Conservation (phyloP, 2,797 vertebrate species). For the Acestrorhynchus altus region DNA sequence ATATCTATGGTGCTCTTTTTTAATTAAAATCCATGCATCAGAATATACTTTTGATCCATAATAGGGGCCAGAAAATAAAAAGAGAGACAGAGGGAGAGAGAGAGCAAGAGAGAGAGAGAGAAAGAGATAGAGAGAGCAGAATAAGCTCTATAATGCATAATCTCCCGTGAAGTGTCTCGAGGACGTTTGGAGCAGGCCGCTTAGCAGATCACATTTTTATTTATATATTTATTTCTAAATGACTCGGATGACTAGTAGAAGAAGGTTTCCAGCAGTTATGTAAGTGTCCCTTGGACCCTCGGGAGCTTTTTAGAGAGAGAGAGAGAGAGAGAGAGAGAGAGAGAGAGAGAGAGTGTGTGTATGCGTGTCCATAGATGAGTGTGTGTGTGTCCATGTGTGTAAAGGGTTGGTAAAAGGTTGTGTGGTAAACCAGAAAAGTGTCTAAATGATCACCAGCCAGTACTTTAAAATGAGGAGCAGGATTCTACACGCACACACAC, state of each 20-base stretch:
- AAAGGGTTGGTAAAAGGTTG: background rate
- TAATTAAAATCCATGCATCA: slow-evolving; percentile 89
- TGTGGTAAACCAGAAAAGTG: slow-evolving; percentile 38
- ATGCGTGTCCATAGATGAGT: background rate
- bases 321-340: no score
- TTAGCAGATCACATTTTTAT: slow-evolving; percentile 34
- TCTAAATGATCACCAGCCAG: background rate
- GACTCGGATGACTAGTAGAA: slow-evolving; percentile 57
- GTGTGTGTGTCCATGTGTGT: slow-evolving; percentile 8
- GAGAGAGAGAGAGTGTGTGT: background rate
- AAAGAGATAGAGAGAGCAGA: background rate
- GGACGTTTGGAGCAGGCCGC: slow-evolving; percentile 46
- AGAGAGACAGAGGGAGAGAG: slow-evolving; percentile 26
- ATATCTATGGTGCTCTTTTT: slow-evolving; percentile 82
- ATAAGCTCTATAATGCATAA: slow-evolving; percentile 68
- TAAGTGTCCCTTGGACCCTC: slow-evolving; percentile 54
- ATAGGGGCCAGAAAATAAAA: slow-evolving; percentile 45
- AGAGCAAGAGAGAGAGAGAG: slow-evolving; percentile 24
- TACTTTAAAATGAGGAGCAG: no score
- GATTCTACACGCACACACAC: no score
- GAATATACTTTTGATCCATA: slow-evolving; percentile 71
- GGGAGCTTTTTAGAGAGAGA: slow-evolving; percentile 25
- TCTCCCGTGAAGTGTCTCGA: slow-evolving; percentile 55
- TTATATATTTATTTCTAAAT: slow-evolving; percentile 53
- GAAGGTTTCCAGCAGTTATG: slow-evolving; percentile 57